These are phyloP conservation scores for Nomada ruficornis DNA, from an alignment of 2,888 invertebrate genomes.

Conservation along the genomic window DNA sequence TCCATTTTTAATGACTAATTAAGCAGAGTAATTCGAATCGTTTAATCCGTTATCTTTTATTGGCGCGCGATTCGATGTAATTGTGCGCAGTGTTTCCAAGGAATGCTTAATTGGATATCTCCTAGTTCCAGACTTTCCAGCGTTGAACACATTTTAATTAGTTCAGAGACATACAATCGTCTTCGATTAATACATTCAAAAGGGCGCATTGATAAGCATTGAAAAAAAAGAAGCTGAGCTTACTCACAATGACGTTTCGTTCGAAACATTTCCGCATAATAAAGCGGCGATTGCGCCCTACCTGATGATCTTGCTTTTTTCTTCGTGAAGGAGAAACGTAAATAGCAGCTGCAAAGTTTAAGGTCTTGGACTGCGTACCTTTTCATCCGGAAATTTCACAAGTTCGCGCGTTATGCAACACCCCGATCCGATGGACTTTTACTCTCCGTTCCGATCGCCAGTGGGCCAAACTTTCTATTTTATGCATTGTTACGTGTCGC, in stretches of 20 bases:
- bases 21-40: not conserved
- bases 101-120: not conserved
- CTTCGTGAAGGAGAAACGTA: not conserved
- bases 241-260: not conserved
- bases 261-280: not conserved
- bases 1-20: not conserved
- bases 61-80: not conserved
- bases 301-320: not conserved
- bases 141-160: not conserved
- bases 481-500: slow-evolving; percentile 55
- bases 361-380: slow-evolving; percentile 60
- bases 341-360: slow-evolving; percentile 64
- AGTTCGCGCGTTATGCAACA: slow-evolving; percentile 43
- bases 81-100: not conserved
- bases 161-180: too few species aligned
- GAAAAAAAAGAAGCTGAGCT: not conserved
- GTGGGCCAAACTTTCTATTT: slow-evolving; percentile 71
- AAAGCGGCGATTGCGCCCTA: not conserved
- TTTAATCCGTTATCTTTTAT: not conserved
- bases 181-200: not conserved
- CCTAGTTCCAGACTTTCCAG: too few species aligned
- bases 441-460: slow-evolving; percentile 61
- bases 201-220: not conserved
- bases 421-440: slow-evolving; percentile 67
- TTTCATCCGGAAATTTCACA: slow-evolving; percentile 44